Evolutionary conservation across 1,140 invertebrate genomes (phyloP), one percentile per base, ranked within the genome.

Genomic region (Lithobius niger): DNA sequence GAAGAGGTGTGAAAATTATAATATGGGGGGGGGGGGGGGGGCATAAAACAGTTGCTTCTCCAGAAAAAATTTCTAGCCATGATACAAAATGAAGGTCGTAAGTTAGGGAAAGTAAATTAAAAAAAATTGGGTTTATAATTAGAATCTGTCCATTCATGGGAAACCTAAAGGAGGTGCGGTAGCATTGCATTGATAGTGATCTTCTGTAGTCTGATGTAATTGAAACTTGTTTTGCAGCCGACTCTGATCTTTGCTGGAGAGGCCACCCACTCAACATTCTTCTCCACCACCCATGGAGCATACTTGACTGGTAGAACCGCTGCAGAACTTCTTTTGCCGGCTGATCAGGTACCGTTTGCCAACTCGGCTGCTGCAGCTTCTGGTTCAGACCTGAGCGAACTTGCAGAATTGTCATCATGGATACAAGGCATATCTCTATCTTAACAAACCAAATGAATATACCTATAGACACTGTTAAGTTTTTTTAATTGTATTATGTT

Each of bases 261-360:
- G 74, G 91, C 94, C 59, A 95, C 90, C 2, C 91, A 96, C 73
- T 83, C 83, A 62, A 86, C 80, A 64, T 95, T 93, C 69, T 96
- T 93, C 68, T 94, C 90, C 21, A 96, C 91, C 2, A 90, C 90
- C 22, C 91, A 96, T 67, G 92, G 92, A 10, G 92, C 91, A 2
- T 91, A 89, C 66, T 72, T 95, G 22, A 88, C 83, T 36, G 91
- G 92, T 1, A 77, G 88, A 63, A 79, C 81, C n/a, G 88, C 87
- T 36, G 88, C 90, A 15, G 82, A 89, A 67, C 69, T 78, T 26
- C 64, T 90, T 10, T 62, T 86, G 22, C 75, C 53, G 16, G 2
- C 44, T 18, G 52, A 54, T 45, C 13, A 3, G 45, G 19, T 16
- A 27, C n/a, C 10, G 27, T 3, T 25, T 15, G n/a, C 26, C 18